These are phyloP conservation scores for Simalia tracyae DNA, from an alignment of 2,797 vertebrate genomes.

Conservation along the genomic window DNA sequence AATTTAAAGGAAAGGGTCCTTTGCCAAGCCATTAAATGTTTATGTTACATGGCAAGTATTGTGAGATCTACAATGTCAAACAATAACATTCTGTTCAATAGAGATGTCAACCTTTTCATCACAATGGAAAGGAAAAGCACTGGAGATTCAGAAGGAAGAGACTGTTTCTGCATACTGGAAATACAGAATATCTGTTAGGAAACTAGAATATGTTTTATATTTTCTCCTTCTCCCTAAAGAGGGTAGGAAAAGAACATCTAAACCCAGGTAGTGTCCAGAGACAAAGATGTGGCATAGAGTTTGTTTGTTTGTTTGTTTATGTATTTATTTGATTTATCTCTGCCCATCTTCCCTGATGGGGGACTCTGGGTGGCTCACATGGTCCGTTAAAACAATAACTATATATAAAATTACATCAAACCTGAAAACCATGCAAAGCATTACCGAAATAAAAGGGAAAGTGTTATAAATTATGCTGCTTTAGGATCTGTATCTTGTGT, in stretches of 20 bases:
- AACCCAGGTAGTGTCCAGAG: background rate
- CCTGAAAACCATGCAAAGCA: too few relatives aligned
- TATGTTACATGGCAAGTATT: background rate
- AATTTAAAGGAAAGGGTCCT: background rate
- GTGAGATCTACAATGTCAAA: background rate
- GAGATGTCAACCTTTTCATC: too few relatives aligned
- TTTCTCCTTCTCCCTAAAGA: background rate
- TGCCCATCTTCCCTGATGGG: too few relatives aligned
- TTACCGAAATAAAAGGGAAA: too few relatives aligned
- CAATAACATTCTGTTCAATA: background rate
- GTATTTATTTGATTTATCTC: too few relatives aligned
- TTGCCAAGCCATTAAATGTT: constrained; percentile 18
- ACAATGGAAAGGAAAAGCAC: background rate
- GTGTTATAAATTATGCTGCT: background rate
- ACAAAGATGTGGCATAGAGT: background rate
- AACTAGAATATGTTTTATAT: background rate
- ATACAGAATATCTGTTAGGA: background rate
- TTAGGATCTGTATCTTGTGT: background rate
- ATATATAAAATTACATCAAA: too few relatives aligned
- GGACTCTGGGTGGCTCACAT: too few relatives aligned
- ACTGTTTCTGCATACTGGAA: background rate
- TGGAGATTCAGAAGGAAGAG: background rate
- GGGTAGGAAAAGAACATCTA: background rate
- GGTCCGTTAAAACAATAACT: too few relatives aligned
- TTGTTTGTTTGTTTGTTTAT: too few relatives aligned